Conservation (phyloP, 2,888 invertebrate genomes). For the Dasysyrphus tricinctus region DNA sequence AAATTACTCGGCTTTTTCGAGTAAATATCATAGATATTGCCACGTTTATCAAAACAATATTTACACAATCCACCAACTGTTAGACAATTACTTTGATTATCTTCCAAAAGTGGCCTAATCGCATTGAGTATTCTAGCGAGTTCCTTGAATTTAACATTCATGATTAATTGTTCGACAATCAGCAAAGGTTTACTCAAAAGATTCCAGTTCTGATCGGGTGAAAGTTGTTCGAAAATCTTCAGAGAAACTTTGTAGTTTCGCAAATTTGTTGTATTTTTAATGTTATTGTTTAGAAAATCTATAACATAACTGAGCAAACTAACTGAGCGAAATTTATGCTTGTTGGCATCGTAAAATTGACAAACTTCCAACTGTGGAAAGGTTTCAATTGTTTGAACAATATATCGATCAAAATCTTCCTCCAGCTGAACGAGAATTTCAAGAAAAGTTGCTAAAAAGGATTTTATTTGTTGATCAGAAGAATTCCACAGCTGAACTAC, state of each 20-base stretch:
- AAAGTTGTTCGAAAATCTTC: slow-evolving; percentile 87
- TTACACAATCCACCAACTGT: slow-evolving; percentile 76
- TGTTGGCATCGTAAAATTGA: slow-evolving; percentile 86
- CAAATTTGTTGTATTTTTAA: slow-evolving; percentile 81
- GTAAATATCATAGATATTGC: slow-evolving; percentile 80
- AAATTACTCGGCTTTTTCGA: slow-evolving; percentile 61
- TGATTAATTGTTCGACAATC: slow-evolving; percentile 92
- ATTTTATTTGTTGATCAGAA: slow-evolving; percentile 79
- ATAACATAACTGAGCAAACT: slow-evolving; percentile 87
- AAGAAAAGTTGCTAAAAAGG: slow-evolving; percentile 80
- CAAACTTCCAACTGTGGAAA: slow-evolving; percentile 86
- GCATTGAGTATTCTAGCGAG: slow-evolving; percentile 86
- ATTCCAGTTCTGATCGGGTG: slow-evolving; percentile 85
- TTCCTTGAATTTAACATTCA: slow-evolving; percentile 92
- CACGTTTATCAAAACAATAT: slow-evolving; percentile 81
- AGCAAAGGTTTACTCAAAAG: slow-evolving; percentile 89
- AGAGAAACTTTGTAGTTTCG: slow-evolving; percentile 87
- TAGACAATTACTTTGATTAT: slow-evolving; percentile 26
- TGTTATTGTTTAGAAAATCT: slow-evolving; percentile 85
- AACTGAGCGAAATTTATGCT: slow-evolving; percentile 87
- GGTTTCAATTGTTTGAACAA: slow-evolving; percentile 85
- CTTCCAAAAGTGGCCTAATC: slow-evolving; percentile 83
- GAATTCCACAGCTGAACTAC: slow-evolving; percentile 83
- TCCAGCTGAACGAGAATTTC: slow-evolving; percentile 78
- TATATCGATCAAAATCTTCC: slow-evolving; percentile 81